Evolutionary conservation across 1,140 invertebrate species (phyloP).

Genomic region (Drosophila subpulchrella): DNA sequence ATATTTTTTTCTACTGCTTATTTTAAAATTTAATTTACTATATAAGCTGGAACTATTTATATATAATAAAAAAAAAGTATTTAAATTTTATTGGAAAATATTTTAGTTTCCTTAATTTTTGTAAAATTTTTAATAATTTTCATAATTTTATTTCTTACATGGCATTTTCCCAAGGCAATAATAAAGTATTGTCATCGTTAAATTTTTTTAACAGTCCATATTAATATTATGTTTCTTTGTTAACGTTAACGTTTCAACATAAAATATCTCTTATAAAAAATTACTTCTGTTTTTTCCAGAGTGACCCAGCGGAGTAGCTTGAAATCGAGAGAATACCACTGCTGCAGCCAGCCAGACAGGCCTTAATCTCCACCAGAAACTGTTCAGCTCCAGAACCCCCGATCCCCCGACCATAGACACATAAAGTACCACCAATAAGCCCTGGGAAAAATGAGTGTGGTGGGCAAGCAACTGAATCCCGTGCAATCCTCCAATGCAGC

Average conservation of each 20-base stretch:
- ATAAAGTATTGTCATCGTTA: no score
- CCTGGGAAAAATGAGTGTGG: conserved; percentile 59
- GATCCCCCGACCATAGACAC: conserved; percentile 1
- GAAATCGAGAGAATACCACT: conserved; percentile 5
- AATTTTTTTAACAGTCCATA: no score
- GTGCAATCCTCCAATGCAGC: conserved; percentile 50
- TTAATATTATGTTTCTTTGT: no score
- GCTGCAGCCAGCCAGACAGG: conserved; percentile 16
- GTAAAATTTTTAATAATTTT: neutral
- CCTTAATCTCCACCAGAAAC: conserved; percentile 37
- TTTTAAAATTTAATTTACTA: no score
- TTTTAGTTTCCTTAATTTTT: no score
- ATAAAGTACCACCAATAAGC: neutral
- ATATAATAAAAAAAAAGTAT: no score
- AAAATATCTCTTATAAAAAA: no score
- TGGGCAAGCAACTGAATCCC: conserved; percentile 74
- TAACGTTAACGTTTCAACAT: no score
- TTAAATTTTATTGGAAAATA: no score
- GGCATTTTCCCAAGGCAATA: no score
- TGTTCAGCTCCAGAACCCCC: conserved; percentile 16
- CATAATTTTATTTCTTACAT: neutral
- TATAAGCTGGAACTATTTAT: no score
- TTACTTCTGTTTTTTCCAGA: conserved; percentile 6
- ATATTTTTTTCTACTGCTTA: no score
- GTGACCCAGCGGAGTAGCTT: conserved; percentile 16